Base-by-base conservation (phyloP, 1,140 invertebrate species). In the Philotrypesis tridentata region DNA sequence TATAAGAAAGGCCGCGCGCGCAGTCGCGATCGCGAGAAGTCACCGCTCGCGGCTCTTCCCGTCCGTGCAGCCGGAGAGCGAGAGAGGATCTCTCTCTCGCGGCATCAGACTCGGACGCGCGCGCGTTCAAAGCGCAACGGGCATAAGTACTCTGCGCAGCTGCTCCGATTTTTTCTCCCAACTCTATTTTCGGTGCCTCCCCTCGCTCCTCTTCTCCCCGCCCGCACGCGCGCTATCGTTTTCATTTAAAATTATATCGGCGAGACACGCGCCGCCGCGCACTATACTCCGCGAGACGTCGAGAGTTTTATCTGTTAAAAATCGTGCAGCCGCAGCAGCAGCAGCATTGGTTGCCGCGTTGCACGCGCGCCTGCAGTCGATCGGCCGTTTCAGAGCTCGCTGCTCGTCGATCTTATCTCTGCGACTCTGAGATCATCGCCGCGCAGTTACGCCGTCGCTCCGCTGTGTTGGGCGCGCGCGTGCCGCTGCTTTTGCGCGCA, bases 1-100 rank as follows among this genome's bases (percentile, higher is more conserved):
- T n/a, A 33, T 37, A 55, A 65, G 55, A 79, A 25, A 79, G 37
- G 29, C 67, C 63, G 63, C n/a, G n/a, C n/a, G n/a, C n/a, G n/a
- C 63, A 23, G 67, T 37, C 67, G 21, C 55, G 55, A 67, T 67
- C 70, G 79, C 27, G 71, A 48, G 74, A n/a, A 73, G 70, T 60
- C 77, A 70, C 76, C 33, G 61, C 23, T 65, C 27, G 14, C 12
- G 63, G 17, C 6, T 65, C 63, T 11, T 29, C 11, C 23, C 27
- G 11, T 25, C 23, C 17, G 3, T n/a, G n/a, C n/a, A n/a, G n/a
- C n/a, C n/a, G n/a, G n/a, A n/a, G n/a, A n/a, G n/a, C n/a, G n/a
- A n/a, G n/a, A 55, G 17, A 55, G 21, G 48, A 55, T 55, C 6
- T 55, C 25, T 65, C 61, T 14, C 61, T 9, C 14, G 9, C 61